These are phyloP conservation scores for Phortica variegata DNA, from an alignment of 1,140 invertebrate genomes.

Conservation along the genomic window DNA sequence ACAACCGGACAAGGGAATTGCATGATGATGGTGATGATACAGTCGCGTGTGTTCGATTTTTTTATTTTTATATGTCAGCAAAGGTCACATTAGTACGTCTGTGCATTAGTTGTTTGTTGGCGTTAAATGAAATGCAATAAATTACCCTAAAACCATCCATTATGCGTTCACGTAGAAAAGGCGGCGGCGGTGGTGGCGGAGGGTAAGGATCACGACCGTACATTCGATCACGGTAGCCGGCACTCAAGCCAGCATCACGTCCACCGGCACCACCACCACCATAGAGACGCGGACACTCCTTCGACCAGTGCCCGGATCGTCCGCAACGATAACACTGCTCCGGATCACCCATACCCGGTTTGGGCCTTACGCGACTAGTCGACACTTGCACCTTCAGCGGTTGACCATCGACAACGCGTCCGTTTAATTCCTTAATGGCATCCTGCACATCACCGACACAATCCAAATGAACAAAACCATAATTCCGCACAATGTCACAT, in stretches of 20 bases:
- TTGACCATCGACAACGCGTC: constrained; percentile 79
- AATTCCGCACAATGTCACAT: constrained; percentile 88
- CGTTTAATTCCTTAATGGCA: constrained; percentile 83
- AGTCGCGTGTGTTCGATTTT: too few relatives aligned
- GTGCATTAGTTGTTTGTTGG: too few relatives aligned
- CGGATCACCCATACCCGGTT: constrained; percentile 92
- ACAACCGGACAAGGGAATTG: too few relatives aligned
- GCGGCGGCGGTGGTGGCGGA: constrained; percentile 79
- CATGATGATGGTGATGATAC: too few relatives aligned
- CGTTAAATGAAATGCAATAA: constrained; percentile 28
- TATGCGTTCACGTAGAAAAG: constrained; percentile 81
- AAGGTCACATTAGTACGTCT: background rate
- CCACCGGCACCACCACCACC: constrained; percentile 66
- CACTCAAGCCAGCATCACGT: constrained; percentile 43
- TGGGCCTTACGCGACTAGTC: constrained; percentile 85
- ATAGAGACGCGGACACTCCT: constrained; percentile 82
- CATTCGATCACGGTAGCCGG: constrained; percentile 73
- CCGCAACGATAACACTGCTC: constrained; percentile 94
- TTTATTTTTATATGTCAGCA: background rate
- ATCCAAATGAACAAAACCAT: constrained; percentile 88
- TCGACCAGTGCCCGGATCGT: constrained; percentile 91
- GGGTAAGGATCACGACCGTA: constrained; percentile 81
- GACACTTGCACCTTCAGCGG: constrained; percentile 88
- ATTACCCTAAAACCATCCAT: constrained; percentile 84
- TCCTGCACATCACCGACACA: constrained; percentile 80